Percentiles rank a stretch among this genome's conserved stretches.
Evolutionary conservation across 2,113 vertebrate species (phyloP).

Genomic region (Acrocephalus kingi): DNA sequence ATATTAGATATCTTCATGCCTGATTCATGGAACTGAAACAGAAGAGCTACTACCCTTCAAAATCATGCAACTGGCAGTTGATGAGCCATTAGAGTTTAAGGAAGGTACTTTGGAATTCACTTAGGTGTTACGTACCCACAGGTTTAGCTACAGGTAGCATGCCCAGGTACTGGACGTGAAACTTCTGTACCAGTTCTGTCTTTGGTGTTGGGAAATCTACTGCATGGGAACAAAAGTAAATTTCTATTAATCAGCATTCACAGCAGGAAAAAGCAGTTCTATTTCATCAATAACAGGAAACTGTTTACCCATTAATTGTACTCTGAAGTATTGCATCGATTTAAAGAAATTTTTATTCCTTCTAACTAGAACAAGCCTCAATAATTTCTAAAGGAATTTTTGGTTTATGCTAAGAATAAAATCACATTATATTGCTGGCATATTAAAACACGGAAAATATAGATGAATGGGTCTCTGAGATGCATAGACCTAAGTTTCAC

Average conservation of each 20-base stretch:
- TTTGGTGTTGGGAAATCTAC: conserved; percentile 99
- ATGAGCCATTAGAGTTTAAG: neutral
- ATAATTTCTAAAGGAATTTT: neutral
- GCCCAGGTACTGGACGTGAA: conserved; percentile 93
- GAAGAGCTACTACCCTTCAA: neutral
- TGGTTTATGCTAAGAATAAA: neutral
- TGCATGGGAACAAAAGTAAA: conserved; percentile 65
- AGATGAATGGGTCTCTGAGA: neutral
- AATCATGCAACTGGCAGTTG: neutral
- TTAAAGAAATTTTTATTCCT: neutral
- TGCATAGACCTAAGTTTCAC: neutral
- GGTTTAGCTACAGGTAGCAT: conserved; percentile 88
- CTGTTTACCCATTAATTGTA: neutral
- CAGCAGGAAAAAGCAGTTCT: neutral
- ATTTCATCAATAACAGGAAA: neutral
- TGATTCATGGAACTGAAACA: neutral
- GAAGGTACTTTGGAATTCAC: neutral
- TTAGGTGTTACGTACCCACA: conserved; percentile 80
- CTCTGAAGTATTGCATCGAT: neutral
- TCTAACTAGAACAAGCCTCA: neutral
- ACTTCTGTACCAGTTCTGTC: conserved; percentile 96
- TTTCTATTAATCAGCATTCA: conserved; percentile 21
- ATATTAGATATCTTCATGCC: neutral
- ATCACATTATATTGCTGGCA: neutral
- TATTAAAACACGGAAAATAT: neutral